These are phyloP conservation scores for Zophobas atratus DNA, from an alignment of 1,140 invertebrate genomes.

Conservation along the genomic window DNA sequence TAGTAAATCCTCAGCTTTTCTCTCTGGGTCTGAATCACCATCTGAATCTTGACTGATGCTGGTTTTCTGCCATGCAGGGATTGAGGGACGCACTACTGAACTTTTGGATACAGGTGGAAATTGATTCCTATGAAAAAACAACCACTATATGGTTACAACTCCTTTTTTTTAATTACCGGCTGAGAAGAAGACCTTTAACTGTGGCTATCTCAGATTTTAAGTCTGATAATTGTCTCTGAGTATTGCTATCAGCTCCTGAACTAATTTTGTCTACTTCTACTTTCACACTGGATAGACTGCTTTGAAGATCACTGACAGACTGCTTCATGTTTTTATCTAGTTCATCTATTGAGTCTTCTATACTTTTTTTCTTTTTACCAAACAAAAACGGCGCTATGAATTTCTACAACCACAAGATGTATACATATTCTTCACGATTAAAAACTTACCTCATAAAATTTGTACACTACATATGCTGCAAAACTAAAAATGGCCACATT, in stretches of 20 bases:
- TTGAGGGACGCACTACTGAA: constrained; percentile 79
- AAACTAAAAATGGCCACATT: constrained; percentile 79
- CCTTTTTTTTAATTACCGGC: constrained; percentile 71
- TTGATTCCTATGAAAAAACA: constrained; percentile 74
- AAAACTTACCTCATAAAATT: constrained; percentile 79
- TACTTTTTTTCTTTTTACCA: constrained; percentile 63
- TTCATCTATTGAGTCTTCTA: constrained; percentile 77
- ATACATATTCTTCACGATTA: neutral
- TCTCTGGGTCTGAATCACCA: constrained; percentile 59
- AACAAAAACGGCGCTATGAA: constrained; percentile 66
- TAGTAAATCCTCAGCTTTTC: constrained; percentile 64
- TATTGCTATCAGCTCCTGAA: constrained; percentile 68
- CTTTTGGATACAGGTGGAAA: constrained; percentile 75
- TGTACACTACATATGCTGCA: constrained; percentile 79
- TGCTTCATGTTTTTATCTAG: constrained; percentile 77
- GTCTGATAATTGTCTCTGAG: constrained; percentile 76
- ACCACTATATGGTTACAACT: neutral
- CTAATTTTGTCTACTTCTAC: constrained; percentile 73
- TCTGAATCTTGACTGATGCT: constrained; percentile 66
- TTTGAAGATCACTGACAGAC: constrained; percentile 75
- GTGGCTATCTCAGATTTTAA: constrained; percentile 83
- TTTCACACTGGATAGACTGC: constrained; percentile 73
- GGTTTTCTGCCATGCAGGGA: constrained; percentile 84
- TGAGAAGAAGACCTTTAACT: constrained; percentile 83
- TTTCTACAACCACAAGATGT: constrained; percentile 58